Evolutionary conservation across 2,113 vertebrate genomes (phyloP).

Genomic region (Callorhinus ursinus): DNA sequence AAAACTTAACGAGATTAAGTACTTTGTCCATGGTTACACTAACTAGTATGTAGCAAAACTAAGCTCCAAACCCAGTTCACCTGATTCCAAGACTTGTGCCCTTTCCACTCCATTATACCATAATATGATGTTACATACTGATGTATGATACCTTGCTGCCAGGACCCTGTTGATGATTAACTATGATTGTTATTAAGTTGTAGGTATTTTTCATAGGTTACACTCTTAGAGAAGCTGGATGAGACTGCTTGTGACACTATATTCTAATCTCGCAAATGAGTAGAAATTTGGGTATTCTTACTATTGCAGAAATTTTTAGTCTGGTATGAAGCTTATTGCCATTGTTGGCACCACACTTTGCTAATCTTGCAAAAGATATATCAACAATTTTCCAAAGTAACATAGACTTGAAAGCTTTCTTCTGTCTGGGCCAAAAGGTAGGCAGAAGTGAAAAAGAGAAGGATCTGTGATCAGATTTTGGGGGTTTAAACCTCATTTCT

Average conservation of each 20-base stretch:
- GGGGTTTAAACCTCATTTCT: not conserved
- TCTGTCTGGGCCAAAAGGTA: not conserved
- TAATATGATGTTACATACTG: not conserved
- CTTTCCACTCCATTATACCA: not conserved
- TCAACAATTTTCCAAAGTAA: slow-evolving; percentile 7
- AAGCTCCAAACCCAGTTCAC: not conserved
- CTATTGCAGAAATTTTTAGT: slow-evolving; percentile 25
- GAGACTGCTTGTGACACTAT: not conserved
- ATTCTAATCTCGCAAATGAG: not conserved
- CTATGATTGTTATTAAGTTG: not conserved
- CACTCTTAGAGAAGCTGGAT: not conserved
- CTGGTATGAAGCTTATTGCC: not conserved
- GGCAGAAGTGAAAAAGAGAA: slow-evolving; percentile 41
- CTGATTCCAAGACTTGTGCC: not conserved
- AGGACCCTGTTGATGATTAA: slow-evolving; percentile 10
- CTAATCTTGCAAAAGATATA: slow-evolving; percentile 31
- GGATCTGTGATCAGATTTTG: not conserved
- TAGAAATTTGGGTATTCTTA: not conserved
- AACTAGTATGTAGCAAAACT: slow-evolving; percentile 19
- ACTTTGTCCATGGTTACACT: not conserved
- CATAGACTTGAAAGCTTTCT: slow-evolving; percentile 37
- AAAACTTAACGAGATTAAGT: slow-evolving; percentile 32
- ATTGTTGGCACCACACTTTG: not conserved
- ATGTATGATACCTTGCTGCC: not conserved
- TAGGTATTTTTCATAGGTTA: slow-evolving; percentile 17